phyloP scores from a whole-genome alignment of 2,113 vertebrate genomes.

The Alosa alosa region DNA sequence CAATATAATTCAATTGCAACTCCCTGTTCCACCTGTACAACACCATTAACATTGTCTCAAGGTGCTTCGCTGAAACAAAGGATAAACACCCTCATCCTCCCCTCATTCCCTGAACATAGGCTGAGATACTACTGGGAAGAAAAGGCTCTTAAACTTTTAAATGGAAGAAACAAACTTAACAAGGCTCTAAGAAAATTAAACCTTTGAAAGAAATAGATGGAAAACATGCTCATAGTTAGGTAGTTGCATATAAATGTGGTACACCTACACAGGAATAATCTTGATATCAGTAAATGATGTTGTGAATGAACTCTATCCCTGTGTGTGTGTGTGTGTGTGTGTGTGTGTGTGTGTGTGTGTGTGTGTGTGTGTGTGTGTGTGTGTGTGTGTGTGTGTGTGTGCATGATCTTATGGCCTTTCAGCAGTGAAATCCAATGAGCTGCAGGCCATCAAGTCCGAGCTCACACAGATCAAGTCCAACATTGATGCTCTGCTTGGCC shows the following conservation, averaged over 20 bases:
- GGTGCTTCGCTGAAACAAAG: neutral
- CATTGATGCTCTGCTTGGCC: conserved; percentile 87
- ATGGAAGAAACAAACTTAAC: neutral
- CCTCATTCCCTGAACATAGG: too few relatives aligned
- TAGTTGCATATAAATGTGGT: neutral
- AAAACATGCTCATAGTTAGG: neutral
- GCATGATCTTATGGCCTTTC: conserved; percentile 3
- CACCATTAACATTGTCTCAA: conserved; percentile 20
- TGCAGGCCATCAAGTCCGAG: conserved; percentile 89
- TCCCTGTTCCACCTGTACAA: neutral
- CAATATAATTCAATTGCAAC: neutral
- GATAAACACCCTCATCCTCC: neutral
- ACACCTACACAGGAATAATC: neutral
- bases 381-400: neutral
- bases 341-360: neutral
- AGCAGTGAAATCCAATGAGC: conserved; percentile 83
- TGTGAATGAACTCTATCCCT: neutral
- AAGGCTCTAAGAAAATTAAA: too few relatives aligned
- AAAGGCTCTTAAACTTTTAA: neutral
- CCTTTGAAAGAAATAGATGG: too few relatives aligned
- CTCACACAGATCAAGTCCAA: conserved; percentile 93
- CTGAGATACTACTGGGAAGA: neutral
- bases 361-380: neutral
- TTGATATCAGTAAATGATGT: neutral
- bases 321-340: neutral